Conservation (phyloP, 1,140 invertebrate species). For the Helicoverpa armigera region DNA sequence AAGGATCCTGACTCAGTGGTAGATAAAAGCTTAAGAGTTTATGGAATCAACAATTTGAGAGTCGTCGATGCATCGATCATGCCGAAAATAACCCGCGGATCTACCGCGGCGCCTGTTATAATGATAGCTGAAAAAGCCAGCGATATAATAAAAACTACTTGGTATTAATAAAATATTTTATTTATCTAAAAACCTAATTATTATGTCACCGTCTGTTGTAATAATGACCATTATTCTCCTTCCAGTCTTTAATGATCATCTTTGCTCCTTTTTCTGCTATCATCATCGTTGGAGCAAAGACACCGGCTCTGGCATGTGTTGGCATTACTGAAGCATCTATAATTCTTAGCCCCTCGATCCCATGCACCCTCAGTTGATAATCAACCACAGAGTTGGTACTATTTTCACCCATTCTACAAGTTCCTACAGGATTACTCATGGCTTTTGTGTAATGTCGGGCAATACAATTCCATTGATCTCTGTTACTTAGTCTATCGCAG, state of each 20-base stretch:
- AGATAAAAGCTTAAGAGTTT: constrained; percentile 90
- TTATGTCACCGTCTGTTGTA: constrained; percentile 60
- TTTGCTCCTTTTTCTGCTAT: constrained; percentile 86
- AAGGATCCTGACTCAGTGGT: constrained; percentile 91
- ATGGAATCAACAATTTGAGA: constrained; percentile 90
- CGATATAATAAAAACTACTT: constrained; percentile 92
- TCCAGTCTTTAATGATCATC: constrained; percentile 80
- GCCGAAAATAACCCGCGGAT: constrained; percentile 90
- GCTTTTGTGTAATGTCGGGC: constrained; percentile 89
- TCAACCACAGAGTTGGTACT: constrained; percentile 87
- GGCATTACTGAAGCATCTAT: constrained; percentile 86
- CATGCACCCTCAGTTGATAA: constrained; percentile 82
- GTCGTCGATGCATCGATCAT: constrained; percentile 93
- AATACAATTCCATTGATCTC: constrained; percentile 89
- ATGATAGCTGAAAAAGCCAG: constrained; percentile 97
- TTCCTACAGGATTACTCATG: constrained; percentile 87
- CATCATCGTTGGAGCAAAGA: constrained; percentile 86
- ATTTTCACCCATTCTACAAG: constrained; percentile 87
- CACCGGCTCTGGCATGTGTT: constrained; percentile 82
- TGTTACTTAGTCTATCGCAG: constrained; percentile 79
- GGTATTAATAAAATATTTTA: constrained; percentile 83
- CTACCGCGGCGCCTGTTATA: constrained; percentile 91
- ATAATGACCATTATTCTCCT: constrained; percentile 76
- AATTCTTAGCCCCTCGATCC: constrained; percentile 83
- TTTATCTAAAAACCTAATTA: constrained; percentile 54